Evolutionary conservation across 2,888 invertebrate genomes (phyloP), one percentile per base, ranked within the genome.

Genomic region (Cosmia trapezina): DNA sequence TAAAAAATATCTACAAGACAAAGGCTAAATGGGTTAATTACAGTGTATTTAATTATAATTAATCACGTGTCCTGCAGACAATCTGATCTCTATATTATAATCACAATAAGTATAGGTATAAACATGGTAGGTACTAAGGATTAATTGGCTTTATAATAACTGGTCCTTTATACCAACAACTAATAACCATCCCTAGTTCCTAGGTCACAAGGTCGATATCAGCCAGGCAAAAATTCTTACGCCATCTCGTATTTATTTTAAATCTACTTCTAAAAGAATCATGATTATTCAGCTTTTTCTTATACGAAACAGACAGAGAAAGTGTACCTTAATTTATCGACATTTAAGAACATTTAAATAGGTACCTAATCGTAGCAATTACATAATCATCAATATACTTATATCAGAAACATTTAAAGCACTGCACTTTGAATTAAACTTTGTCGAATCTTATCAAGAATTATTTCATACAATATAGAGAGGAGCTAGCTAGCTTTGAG

Each of bases 11-110:
- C 12, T 37, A 53, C 6, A 47, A 47, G 11, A 9, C 2, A 41
- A 41, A 65, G 28, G 22, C 1, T 49, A 22, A 76, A 45, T n/a
- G 7, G 12, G 69, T 37, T 19, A 56, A 67, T 67, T 56, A 68
- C 43, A 49, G 5, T 49, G 9, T 28, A 28, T 28, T 28, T 28
- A 28, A 28, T 28, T 28, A 28, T 57, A 43, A 77, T 57, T 28
- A 28, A 56, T 56, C 49, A 68, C 22, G 43, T 68, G 22, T 14
- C 22, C 19, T 14, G 45, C 22, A 51, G 17, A 14, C n/a, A 33
- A 53, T 45, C 17, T 28, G 17, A 17, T 33, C 7, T 11, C 28
- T 28, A 28, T 14, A 0, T 7, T 70, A 56, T 41, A 47, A 75
- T 65, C 17, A 6, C 17, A 17, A 41, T 65, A 28, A n/a, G n/a